phyloP scores from a whole-genome alignment of 2,113 vertebrate species.

The Xerus inauris region DNA sequence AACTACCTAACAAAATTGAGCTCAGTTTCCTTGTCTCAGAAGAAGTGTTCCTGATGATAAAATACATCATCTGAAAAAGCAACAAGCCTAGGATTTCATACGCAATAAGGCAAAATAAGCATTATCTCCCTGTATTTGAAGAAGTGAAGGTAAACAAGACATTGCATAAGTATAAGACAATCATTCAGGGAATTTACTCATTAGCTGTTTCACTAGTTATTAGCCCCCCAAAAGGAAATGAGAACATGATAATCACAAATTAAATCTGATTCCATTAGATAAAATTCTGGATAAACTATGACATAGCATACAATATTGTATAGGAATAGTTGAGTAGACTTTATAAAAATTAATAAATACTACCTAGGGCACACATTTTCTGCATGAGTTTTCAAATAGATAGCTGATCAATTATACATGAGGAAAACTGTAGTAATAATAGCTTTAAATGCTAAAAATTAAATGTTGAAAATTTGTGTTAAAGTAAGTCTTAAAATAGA shows the following conservation, averaged over 20 bases:
- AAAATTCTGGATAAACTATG: neutral
- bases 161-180: neutral
- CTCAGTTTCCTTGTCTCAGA: neutral
- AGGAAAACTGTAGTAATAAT: neutral
- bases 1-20: neutral
- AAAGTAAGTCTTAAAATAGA: neutral
- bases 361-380: neutral
- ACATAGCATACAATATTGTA: neutral
- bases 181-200: neutral
- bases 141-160: neutral
- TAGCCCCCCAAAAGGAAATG: neutral
- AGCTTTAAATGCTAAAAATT: neutral
- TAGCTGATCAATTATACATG: neutral
- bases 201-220: neutral
- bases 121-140: neutral
- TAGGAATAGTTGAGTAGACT: neutral
- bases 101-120: neutral
- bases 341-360: neutral
- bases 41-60: neutral
- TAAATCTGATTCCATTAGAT: neutral
- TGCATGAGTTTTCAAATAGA: neutral
- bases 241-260: neutral
- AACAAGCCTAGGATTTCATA: neutral
- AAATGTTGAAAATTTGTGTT: neutral
- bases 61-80: neutral